phyloP scores from a whole-genome alignment of 2,888 invertebrate species.

The Latheticus oryzae region DNA sequence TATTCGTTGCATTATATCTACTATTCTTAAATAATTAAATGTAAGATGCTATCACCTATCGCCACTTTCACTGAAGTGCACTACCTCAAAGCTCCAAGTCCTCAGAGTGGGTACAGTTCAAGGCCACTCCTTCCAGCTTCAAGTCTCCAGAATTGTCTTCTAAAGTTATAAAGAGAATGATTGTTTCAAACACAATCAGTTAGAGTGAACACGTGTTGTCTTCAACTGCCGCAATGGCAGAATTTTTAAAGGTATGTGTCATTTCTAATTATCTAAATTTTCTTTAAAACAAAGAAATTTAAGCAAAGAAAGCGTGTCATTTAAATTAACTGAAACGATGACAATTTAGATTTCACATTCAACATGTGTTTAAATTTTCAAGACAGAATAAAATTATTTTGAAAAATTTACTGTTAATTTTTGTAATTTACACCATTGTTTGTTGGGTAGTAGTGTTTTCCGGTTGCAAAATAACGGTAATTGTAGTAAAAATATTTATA shows the following conservation, averaged over 20 bases:
- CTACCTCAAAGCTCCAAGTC: conserved; percentile 33
- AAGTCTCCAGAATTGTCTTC: conserved; percentile 27
- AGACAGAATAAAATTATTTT: too few species aligned
- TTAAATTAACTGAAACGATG: conserved; percentile 23
- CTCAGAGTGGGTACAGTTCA: conserved; percentile 35
- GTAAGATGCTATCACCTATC: too few species aligned
- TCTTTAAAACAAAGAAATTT: conserved; percentile 30
- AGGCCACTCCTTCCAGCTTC: conserved; percentile 48
- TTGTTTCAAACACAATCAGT: conserved; percentile 43
- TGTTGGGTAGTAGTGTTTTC: conserved; percentile 20
- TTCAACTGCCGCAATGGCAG: conserved; percentile 48
- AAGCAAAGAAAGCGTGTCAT: conserved; percentile 37
- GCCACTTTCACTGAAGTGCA: conserved; percentile 41
- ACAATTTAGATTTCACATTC: conserved; percentile 31
- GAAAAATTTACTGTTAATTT: conserved; percentile 11
- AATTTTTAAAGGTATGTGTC: conserved; percentile 46
- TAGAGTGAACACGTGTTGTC: conserved; percentile 42
- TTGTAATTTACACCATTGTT: conserved; percentile 30
- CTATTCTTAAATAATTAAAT: too few species aligned
- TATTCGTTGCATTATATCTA: too few species aligned
- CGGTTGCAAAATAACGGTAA: conserved; percentile 20
- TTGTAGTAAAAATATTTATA: conserved; percentile 13
- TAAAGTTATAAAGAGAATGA: conserved; percentile 52
- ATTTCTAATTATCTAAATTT: conserved; percentile 30
- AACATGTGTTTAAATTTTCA: too few species aligned